Evolutionary conservation across 1,140 invertebrate genomes (phyloP).

Genomic region (Belonocnema kinseyi): DNA sequence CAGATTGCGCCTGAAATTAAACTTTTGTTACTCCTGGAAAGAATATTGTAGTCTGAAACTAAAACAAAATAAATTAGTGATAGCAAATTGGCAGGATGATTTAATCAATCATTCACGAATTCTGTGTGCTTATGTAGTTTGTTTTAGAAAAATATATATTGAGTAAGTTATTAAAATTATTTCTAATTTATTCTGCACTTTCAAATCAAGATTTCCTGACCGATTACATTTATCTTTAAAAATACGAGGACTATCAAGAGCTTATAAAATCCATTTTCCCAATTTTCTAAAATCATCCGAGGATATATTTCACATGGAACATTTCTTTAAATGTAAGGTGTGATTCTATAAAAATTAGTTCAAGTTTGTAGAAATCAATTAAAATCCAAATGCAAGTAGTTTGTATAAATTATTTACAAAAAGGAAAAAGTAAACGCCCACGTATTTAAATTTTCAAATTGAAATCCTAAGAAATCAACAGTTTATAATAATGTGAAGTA

Average conservation of each 20-base stretch:
- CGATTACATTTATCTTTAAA: conserved; percentile 35
- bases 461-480: too few relatives aligned
- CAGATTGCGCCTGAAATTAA: conserved; percentile 71
- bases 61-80: conserved; percentile 66
- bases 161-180: too few relatives aligned
- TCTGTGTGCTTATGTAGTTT: not conserved
- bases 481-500: too few relatives aligned
- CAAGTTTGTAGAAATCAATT: too few relatives aligned
- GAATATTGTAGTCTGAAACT: conserved; percentile 62
- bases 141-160: too few relatives aligned
- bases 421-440: too few relatives aligned
- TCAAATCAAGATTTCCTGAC: too few relatives aligned
- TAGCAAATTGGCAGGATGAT: conserved; percentile 57
- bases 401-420: too few relatives aligned
- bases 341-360: not conserved
- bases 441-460: too few relatives aligned
- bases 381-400: too few relatives aligned
- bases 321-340: not conserved
- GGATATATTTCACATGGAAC: conserved; percentile 42
- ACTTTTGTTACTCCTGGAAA: conserved; percentile 65
- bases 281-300: conserved; percentile 42
- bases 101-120: conserved; percentile 35
- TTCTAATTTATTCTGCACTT: too few relatives aligned
- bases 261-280: conserved; percentile 52
- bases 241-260: conserved; percentile 51